Conservation (phyloP, 2,888 invertebrate genomes). For the Chrysomela aeneicollis region DNA sequence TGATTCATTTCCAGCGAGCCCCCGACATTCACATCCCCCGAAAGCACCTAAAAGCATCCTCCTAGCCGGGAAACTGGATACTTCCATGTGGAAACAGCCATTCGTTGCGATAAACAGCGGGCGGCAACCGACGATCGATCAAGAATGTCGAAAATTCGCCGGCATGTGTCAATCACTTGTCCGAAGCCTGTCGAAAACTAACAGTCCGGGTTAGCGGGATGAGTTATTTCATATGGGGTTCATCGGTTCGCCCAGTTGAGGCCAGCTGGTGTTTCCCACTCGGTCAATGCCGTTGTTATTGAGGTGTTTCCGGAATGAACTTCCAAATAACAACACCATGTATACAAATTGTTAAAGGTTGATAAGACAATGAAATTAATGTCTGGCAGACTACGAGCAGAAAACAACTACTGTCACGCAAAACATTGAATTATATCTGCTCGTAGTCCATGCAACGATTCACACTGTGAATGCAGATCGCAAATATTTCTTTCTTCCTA, state of each 20-base stretch:
- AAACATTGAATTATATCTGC: too few species aligned
- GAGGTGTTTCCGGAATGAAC: too few species aligned
- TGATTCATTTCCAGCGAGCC: background rate
- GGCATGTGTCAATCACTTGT: constrained; percentile 54
- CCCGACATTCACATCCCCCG: background rate
- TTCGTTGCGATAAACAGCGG: constrained; percentile 36
- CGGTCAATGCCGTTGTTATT: background rate
- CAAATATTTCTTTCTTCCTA: too few species aligned
- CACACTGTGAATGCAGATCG: too few species aligned
- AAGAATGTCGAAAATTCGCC: constrained; percentile 54
- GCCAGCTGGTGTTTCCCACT: background rate
- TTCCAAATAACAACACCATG: too few species aligned
- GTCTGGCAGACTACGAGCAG: too few species aligned
- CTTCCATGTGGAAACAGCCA: constrained; percentile 28
- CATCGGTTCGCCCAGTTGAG: background rate
- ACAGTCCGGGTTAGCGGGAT: constrained; percentile 44
- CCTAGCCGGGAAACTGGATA: background rate
- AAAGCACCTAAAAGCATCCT: background rate
- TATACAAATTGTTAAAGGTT: too few species aligned
- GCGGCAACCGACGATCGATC: constrained; percentile 56
- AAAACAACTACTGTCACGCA: too few species aligned
- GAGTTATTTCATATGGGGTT: background rate
- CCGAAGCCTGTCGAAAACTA: constrained; percentile 48
- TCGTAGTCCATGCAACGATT: too few species aligned
- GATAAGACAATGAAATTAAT: too few species aligned